Evolutionary conservation across 2,113 vertebrate genomes (phyloP).

Genomic region (Bombycilla garrulus): DNA sequence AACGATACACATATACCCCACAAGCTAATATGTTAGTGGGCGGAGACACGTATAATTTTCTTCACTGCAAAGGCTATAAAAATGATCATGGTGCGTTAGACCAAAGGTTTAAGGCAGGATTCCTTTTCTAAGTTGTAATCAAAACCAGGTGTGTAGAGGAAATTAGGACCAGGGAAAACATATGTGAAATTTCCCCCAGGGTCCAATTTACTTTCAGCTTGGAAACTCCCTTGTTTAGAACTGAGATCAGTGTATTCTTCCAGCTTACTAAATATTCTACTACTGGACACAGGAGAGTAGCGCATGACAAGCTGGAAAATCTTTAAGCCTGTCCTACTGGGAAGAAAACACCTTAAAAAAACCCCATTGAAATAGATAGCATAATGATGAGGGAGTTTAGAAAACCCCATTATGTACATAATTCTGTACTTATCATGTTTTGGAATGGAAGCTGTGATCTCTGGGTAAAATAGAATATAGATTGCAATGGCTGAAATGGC

Average conservation of each 20-base stretch:
- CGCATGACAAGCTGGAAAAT: neutral
- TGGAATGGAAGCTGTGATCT: neutral
- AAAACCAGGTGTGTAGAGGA: neutral
- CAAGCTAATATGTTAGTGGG: neutral
- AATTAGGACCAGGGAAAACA: neutral
- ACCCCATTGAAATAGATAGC: neutral
- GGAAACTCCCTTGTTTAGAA: neutral
- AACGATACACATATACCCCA: neutral
- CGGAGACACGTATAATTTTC: neutral
- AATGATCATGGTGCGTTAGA: neutral
- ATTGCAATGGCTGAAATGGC: neutral
- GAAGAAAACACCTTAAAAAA: neutral
- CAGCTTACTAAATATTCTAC: neutral
- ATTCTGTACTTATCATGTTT: neutral
- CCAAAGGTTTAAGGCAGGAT: neutral
- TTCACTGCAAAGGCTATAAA: neutral
- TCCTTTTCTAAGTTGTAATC: neutral
- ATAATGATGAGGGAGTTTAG: neutral
- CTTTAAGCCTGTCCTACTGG: neutral
- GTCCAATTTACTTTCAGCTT: neutral
- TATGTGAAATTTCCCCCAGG: neutral
- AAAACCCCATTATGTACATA: neutral
- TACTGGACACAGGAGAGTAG: accelerated
- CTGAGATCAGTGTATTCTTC: neutral
- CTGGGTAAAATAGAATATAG: neutral